Evolutionary conservation across 1,140 invertebrate species (phyloP).

Genomic region (Pteromalus puparum): DNA sequence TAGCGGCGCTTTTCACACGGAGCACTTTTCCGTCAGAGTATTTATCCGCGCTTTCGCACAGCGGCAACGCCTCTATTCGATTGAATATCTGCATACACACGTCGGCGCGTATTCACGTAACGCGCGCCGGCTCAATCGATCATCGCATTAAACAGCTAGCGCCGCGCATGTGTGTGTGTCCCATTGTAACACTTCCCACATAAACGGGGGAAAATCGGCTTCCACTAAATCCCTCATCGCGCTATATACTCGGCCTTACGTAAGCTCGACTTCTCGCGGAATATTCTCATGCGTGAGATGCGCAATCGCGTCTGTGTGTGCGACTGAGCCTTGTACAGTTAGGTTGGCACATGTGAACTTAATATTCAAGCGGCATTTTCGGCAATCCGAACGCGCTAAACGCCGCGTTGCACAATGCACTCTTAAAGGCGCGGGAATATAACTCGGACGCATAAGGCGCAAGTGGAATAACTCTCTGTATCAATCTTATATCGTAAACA

Average conservation of each 20-base stretch:
- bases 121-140: conserved; percentile 10
- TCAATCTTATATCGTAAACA: conserved; percentile 15
- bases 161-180: neutral
- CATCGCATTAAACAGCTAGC: conserved; percentile 40
- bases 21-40: neutral
- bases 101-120: neutral
- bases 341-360: neutral
- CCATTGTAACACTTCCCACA: conserved; percentile 23
- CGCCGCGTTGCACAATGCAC: neutral
- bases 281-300: neutral
- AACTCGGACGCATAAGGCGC: no score
- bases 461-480: neutral
- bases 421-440: no score
- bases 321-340: neutral
- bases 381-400: neutral
- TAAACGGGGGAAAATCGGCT: neutral
- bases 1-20: conserved; percentile 7
- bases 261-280: neutral
- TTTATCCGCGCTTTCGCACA: no score
- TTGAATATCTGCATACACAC: neutral
- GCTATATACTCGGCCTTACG: no score
- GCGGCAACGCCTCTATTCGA: no score
- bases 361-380: neutral
- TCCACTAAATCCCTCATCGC: neutral
- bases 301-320: neutral